A percentile compares a stretch with the other conserved stretches of the same genome.
phyloP scores from a whole-genome alignment of 2,797 vertebrate genomes.

The Diglossa cyanea region DNA sequence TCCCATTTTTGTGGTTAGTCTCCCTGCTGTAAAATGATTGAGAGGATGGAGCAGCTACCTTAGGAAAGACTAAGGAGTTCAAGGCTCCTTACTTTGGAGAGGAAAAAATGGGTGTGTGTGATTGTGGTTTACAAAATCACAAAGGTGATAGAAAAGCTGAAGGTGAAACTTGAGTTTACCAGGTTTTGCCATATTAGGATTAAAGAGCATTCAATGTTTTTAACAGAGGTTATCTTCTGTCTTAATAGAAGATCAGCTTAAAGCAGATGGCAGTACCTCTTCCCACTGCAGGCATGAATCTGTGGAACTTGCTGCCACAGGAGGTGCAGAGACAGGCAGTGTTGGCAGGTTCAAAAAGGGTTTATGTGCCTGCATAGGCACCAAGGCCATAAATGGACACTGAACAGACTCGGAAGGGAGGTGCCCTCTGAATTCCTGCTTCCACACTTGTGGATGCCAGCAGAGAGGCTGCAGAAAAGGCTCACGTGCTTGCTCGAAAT shows the following conservation, averaged over 20 bases:
- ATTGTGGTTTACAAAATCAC: neutral
- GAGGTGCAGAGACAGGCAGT: neutral
- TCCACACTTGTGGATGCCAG: constrained; percentile 33
- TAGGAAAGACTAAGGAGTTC: neutral
- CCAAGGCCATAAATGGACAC: constrained; percentile 32
- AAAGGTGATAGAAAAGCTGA: neutral
- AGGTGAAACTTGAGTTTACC: neutral
- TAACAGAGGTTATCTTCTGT: neutral
- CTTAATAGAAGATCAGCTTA: neutral
- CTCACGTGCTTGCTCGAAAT: neutral
- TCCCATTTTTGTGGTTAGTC: neutral
- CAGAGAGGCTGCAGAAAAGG: constrained; percentile 1
- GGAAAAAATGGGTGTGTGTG: neutral
- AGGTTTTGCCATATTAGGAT: neutral
- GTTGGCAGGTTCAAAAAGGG: neutral
- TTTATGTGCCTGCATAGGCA: neutral
- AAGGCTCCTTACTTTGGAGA: neutral
- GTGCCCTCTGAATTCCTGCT: constrained; percentile 32
- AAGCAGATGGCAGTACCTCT: neutral
- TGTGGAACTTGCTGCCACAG: neutral
- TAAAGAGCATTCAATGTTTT: neutral
- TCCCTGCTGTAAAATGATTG: neutral
- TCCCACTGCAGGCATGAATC: neutral
- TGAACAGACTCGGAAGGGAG: neutral
- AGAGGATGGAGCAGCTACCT: neutral